Percentiles rank a stretch among this genome's conserved stretches.
These are phyloP conservation scores for Euplagia quadripunctaria DNA, from an alignment of 2,888 invertebrate genomes.

Conservation along the genomic window DNA sequence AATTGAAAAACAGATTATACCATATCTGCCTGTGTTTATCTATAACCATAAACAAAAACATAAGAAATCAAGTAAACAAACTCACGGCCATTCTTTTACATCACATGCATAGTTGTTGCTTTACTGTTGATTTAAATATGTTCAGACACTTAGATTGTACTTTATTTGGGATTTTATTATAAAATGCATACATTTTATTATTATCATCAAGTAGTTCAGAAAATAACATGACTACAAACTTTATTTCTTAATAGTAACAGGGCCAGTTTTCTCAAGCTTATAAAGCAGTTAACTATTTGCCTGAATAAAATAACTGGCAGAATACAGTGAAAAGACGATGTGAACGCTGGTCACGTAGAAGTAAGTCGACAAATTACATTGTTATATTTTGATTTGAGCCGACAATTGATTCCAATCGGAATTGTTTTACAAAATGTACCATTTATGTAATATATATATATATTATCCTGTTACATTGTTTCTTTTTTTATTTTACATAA, in stretches of 20 bases:
- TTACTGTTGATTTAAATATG: too few species aligned
- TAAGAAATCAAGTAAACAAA: too few species aligned
- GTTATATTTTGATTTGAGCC: conserved; percentile 4
- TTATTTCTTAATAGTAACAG: neutral
- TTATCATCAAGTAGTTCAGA: neutral
- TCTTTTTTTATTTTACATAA: conserved; percentile 1
- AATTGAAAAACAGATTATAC: too few species aligned
- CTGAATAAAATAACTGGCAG: neutral
- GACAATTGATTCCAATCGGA: neutral
- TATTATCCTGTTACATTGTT: neutral
- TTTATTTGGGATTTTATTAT: too few species aligned
- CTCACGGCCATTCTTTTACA: too few species aligned
- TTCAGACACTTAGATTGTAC: too few species aligned
- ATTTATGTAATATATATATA: neutral
- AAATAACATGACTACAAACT: neutral
- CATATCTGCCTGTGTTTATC: too few species aligned
- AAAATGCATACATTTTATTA: too few species aligned
- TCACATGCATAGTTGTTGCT: too few species aligned
- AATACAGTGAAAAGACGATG: neutral
- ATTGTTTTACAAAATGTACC: neutral
- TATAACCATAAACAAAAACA: too few species aligned
- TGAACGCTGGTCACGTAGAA: neutral
- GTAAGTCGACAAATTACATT: neutral
- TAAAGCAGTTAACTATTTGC: neutral
- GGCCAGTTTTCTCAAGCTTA: neutral